Base-by-base conservation (phyloP, 2,797 vertebrate genomes). In the Cetoscarus ocellatus region DNA sequence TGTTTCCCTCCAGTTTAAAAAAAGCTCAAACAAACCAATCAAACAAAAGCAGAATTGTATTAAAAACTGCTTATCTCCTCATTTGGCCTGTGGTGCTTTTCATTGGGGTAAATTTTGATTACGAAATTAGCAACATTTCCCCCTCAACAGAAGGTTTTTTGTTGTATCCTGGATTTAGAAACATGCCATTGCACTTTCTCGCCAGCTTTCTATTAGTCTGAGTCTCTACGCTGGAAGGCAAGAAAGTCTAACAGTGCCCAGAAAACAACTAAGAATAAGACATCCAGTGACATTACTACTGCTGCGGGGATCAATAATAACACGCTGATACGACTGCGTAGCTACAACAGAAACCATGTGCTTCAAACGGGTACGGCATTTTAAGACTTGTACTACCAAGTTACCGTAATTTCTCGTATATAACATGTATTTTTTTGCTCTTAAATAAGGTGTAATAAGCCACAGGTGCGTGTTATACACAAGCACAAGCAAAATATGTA, bases 141-240 rank as follows among this genome's bases (percentile, higher is more conserved):
- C 49, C 51, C 8, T 15, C 42, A 63, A 44, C 34, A 44, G 47
- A 19, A 11, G 51, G 47, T 54, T 67, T 75, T 51, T 73, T 67
- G 12, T 39, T 61, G 59, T 75, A 57, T 71, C 80, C 66, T 65
- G 57, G 66, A 80, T 78, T 73, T 79, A 75, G 70, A 61, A 45
- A 87, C 80, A 65, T 77, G 69, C 78, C 84, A 87, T 87, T 87
- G 86, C 81, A 92, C 89, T 93, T 93, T 89, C 79, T 84, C 75
- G 80, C 80, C 84, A 89, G 88, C 83, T 85, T 84, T 76, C 74
- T 92, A 93, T 93, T 91, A 86, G 88, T 84, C 58, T 75, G 80
- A 81, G 83, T 77, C 77, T 47, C 65, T 51, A 38, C 18, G 34
- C 70, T 75, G 62, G 85, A 76, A 87, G 79, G 85, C 90, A 94